Base-by-base conservation (phyloP, 2,888 invertebrate species). In the Calameuta filiformis region DNA sequence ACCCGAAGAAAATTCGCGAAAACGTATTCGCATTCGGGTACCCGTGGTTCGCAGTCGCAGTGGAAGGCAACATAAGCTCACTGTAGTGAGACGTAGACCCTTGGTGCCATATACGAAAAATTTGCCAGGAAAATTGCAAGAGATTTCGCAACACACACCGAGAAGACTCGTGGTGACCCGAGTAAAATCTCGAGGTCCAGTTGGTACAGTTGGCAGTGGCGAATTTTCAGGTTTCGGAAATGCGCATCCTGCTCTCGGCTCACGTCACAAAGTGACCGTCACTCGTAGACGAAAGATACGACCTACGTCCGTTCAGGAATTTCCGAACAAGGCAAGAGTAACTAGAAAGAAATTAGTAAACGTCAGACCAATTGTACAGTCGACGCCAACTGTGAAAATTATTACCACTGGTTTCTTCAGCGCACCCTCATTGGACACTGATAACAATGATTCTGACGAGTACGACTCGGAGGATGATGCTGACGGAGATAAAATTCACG, bases 361-460 rank as follows among this genome's bases (percentile, higher is more conserved):
- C 0, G 88, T 91, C 11, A 86, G 91, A 82, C 91, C 91, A 4
- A 78, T 90, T 34, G 79, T 80, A 0, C 78, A 85, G 68, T 85
- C 90, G 9, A 89, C 90, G 0, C 85, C 90, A 0, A 89, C 87
- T 11, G 85, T 89, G 40, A 87, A 90, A n/a, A 90, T 91, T 35
- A 91, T 91, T 12, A 91, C 91, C 0, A 88, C 89, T 12, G 91
- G 91, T 40, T 91, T 91, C 77, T 91, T 88, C 75, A 89, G 89
- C 1, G 86, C 84, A 6, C 83, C 88, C 4, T 76, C 87, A 4
- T 86, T 87, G 12, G 85, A 88, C 15, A 85, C 87, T 0, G 86
- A 87, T 0, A 83, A 87, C 0, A 84, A 85, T n/a, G 79, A 79
- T 4, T 40, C 40, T 9, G 79, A 83, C 3, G 84, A 87, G 6